Evolutionary conservation across 2,113 vertebrate genomes (phyloP).

Genomic region (Coracopsis vasa): DNA sequence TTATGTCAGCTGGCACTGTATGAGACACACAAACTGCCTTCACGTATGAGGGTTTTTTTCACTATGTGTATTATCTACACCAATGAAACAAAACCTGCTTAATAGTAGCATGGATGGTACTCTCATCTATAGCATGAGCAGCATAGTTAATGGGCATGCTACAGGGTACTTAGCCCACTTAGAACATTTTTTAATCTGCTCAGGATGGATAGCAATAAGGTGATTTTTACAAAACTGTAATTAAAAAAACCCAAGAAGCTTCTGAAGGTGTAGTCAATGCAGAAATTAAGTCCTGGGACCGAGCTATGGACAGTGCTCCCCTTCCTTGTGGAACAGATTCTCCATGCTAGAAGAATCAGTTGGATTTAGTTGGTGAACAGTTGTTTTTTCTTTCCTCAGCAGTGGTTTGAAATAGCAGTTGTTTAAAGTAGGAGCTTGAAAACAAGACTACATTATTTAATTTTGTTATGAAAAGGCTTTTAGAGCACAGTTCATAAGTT

Average conservation of each 20-base stretch:
- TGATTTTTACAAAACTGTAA: background rate
- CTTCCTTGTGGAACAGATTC: background rate
- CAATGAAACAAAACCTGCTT: background rate
- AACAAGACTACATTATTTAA: constrained; percentile 40
- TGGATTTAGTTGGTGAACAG: background rate
- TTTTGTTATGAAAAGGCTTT: constrained; percentile 54
- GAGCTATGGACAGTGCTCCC: background rate
- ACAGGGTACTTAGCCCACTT: background rate
- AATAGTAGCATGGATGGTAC: background rate
- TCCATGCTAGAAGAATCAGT: background rate
- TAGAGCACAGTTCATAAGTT: constrained; percentile 25
- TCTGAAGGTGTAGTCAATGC: background rate
- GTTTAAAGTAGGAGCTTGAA: constrained; percentile 31
- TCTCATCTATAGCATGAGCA: background rate
- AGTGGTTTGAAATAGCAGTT: background rate
- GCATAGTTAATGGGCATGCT: background rate
- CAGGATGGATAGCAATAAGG: background rate
- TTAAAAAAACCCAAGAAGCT: background rate
- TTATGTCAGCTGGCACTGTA: background rate
- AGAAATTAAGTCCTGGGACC: background rate
- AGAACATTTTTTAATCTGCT: background rate
- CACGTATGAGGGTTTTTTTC: background rate
- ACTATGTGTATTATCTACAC: background rate
- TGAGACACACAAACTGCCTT: background rate
- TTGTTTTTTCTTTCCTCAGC: background rate